phyloP scores from a whole-genome alignment of 2,113 vertebrate species.

The Riparia riparia region DNA sequence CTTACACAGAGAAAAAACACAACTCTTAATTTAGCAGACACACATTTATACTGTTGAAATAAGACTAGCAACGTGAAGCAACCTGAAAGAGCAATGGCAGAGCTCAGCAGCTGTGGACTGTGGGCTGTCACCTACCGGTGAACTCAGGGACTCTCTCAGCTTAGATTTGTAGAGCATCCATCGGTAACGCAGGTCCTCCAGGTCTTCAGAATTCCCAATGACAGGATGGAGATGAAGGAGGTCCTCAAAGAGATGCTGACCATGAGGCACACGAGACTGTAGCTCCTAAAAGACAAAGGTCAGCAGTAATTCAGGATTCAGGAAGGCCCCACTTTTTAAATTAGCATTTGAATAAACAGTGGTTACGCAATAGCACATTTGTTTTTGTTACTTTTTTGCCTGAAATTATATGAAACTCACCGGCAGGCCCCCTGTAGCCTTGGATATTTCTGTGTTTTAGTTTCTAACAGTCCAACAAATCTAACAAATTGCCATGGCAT shows the following conservation, averaged over 20 bases:
- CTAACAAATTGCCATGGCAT: not conserved
- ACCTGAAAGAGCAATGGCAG: not conserved
- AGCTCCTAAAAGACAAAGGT: slow-evolving; percentile 76
- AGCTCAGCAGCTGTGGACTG: not conserved
- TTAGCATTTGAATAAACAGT: not conserved
- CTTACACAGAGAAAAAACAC: not conserved
- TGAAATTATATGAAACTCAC: not conserved
- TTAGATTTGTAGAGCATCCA: slow-evolving; percentile 97
- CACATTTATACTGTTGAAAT: not conserved
- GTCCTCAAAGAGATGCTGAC: slow-evolving; percentile 81
- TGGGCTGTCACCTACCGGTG: slow-evolving; percentile 53
- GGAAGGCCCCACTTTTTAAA: not conserved
- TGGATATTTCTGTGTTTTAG: not conserved
- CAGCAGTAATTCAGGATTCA: not conserved
- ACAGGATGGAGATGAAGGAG: slow-evolving; percentile 67
- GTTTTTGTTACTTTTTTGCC: not conserved
- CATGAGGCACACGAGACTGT: slow-evolving; percentile 72
- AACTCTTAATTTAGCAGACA: not conserved
- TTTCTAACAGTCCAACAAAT: not conserved
- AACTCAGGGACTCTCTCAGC: slow-evolving; percentile 75
- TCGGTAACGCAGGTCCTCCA: slow-evolving; percentile 87
- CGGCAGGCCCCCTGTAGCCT: not conserved
- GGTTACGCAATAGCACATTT: not conserved
- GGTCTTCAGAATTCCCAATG: slow-evolving; percentile 52
- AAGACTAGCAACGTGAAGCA: not conserved